These are phyloP conservation scores for Zophobas morio DNA, from an alignment of 1,140 invertebrate genomes.

Conservation along the genomic window DNA sequence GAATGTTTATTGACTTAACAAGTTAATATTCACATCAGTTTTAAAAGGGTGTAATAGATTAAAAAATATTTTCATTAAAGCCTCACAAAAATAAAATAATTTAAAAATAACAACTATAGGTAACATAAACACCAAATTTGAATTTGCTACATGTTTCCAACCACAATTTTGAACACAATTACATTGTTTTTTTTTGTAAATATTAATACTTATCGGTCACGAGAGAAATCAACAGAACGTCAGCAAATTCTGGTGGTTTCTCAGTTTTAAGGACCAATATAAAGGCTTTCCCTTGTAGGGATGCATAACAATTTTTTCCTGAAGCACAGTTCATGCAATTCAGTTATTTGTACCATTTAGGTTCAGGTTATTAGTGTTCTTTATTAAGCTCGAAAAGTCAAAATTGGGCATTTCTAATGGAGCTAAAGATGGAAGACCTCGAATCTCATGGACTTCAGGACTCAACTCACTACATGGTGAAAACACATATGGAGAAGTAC, in stretches of 20 bases:
- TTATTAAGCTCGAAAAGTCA: constrained; percentile 65
- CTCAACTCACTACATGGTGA: constrained; percentile 67
- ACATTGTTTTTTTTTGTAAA: background rate
- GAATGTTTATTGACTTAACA: no score
- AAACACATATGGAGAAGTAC: constrained; percentile 66
- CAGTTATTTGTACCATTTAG: constrained; percentile 24
- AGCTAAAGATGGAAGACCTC: constrained; percentile 69
- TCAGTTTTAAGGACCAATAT: background rate
- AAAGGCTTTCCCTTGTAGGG: constrained; percentile 1
- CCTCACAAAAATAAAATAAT: no score
- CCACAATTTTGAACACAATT: background rate
- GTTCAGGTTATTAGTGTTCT: constrained; percentile 27
- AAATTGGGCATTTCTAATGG: constrained; percentile 74
- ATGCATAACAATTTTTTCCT: background rate
- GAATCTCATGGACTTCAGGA: constrained; percentile 63
- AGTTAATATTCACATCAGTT: no score
- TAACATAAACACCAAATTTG: no score
- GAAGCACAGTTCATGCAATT: background rate
- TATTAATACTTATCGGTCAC: constrained; percentile 1
- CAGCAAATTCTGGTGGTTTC: background rate
- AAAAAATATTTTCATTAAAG: no score
- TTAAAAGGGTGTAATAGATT: no score
- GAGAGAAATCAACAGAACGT: constrained; percentile 1
- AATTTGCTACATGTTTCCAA: background rate
- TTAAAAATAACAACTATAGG: no score